These are phyloP conservation scores for Lordiphosa stackelbergi DNA, from an alignment of 1,140 invertebrate genomes.

Conservation along the genomic window DNA sequence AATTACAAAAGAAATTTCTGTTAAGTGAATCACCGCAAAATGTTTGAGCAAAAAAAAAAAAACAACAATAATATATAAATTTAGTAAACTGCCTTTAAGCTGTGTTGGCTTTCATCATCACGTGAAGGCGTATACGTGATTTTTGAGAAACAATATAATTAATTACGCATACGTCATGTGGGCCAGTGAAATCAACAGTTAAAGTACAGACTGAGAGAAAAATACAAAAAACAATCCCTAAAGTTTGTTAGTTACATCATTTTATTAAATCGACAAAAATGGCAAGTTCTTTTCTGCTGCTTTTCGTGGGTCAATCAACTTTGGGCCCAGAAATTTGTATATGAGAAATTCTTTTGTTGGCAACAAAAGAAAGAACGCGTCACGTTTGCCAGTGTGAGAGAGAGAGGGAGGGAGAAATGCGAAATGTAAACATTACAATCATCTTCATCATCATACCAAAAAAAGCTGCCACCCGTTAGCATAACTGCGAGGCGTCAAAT, in stretches of 20 bases:
- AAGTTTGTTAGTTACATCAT: conserved; percentile 39
- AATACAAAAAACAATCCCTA: background rate
- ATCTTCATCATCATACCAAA: conserved; percentile 31
- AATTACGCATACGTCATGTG: conserved; percentile 51
- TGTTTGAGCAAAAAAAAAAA: conserved; percentile 14
- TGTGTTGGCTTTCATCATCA: conserved; percentile 18
- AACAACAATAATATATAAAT: conserved; percentile 10
- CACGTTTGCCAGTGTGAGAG: conserved; percentile 23
- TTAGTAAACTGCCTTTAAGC: conserved; percentile 14
- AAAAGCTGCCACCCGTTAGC: conserved; percentile 35
- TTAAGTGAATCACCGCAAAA: conserved; percentile 27
- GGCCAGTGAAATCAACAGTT: conserved; percentile 24
- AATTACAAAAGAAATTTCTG: conserved; percentile 21
- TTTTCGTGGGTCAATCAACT: conserved; percentile 68
- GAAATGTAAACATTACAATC: conserved; percentile 71
- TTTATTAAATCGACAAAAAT: conserved; percentile 43
- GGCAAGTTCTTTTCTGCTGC: conserved; percentile 48
- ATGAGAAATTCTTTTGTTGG: conserved; percentile 69
- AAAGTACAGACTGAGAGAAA: too few species aligned
- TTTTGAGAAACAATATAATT: conserved; percentile 43
- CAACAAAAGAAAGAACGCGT: conserved; percentile 63
- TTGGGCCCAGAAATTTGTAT: conserved; percentile 56
- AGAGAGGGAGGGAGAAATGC: conserved; percentile 25
- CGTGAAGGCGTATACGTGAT: conserved; percentile 51
- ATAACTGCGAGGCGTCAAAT: conserved; percentile 15